phyloP scores from a whole-genome alignment of 2,113 vertebrate genomes.

The Fregetta grallaria region DNA sequence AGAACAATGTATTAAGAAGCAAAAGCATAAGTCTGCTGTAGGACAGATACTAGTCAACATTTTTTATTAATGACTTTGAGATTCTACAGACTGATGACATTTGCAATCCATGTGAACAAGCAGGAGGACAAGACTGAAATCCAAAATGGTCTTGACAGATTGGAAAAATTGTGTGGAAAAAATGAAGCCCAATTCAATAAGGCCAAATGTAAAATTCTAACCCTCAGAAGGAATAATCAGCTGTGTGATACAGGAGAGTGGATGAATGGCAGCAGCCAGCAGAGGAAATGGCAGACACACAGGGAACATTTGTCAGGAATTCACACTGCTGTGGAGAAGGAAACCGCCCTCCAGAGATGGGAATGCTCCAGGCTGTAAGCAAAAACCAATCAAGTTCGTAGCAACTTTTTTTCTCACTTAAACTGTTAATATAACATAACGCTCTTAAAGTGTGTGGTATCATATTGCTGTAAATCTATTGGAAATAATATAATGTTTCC shows the following conservation, averaged over 20 bases:
- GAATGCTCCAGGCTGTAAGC: neutral
- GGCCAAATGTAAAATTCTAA: neutral
- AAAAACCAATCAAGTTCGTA: neutral
- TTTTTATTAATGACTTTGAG: neutral
- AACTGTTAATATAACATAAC: neutral
- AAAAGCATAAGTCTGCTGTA: neutral
- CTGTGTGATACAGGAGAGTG: neutral
- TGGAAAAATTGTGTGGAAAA: neutral
- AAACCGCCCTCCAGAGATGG: neutral
- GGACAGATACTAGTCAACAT: neutral
- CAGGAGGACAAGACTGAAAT: neutral
- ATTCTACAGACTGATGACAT: neutral
- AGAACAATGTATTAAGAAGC: neutral
- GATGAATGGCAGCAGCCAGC: neutral
- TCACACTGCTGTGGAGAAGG: neutral
- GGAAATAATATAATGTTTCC: neutral
- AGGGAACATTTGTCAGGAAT: neutral
- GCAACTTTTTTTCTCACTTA: neutral
- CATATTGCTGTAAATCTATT: neutral
- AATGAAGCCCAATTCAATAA: neutral
- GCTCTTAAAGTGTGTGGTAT: neutral
- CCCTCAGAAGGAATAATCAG: neutral
- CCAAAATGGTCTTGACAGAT: neutral
- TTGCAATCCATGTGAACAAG: neutral
- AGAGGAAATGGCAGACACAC: fast-evolving